Evolutionary conservation across 2,888 invertebrate genomes (phyloP).

Genomic region (Phyto melanocephala): DNA sequence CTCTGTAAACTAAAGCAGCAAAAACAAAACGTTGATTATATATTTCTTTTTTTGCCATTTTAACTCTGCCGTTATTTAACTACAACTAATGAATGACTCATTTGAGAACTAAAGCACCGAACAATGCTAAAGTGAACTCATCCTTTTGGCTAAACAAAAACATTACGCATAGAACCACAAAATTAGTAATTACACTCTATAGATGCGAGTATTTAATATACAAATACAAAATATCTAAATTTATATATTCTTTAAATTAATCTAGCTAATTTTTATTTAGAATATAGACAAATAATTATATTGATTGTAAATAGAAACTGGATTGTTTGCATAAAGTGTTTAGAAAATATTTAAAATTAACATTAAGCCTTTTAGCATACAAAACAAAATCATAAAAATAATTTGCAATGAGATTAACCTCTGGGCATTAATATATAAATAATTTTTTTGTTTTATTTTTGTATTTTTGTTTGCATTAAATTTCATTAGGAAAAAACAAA

Average conservation of each 20-base stretch:
- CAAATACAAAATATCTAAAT: not conserved
- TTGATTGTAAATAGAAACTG: not conserved
- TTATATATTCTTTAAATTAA: constrained; percentile 11
- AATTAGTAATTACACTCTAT: constrained; percentile 2
- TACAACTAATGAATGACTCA: constrained; percentile 19
- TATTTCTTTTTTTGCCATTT: not conserved
- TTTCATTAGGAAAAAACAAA: not conserved
- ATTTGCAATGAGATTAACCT: not conserved
- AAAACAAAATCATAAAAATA: not conserved
- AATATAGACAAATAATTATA: constrained; percentile 11
- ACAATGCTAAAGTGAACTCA: not conserved
- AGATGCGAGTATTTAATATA: not conserved
- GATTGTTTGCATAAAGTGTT: not conserved
- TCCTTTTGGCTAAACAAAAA: constrained; percentile 12
- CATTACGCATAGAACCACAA: not conserved
- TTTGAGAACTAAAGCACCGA: not conserved
- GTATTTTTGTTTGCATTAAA: not conserved
- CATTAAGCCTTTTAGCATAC: not conserved
- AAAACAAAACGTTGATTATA: not conserved
- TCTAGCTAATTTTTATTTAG: not conserved
- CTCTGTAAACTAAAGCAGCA: no score
- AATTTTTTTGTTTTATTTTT: no score
- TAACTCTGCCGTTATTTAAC: not conserved
- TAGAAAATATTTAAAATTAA: not conserved
- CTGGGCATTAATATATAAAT: not conserved